A percentile compares a stretch with the other conserved stretches of the same genome.
These are phyloP conservation scores for Polyergus mexicanus DNA, from an alignment of 1,140 invertebrate species.

Conservation along the genomic window DNA sequence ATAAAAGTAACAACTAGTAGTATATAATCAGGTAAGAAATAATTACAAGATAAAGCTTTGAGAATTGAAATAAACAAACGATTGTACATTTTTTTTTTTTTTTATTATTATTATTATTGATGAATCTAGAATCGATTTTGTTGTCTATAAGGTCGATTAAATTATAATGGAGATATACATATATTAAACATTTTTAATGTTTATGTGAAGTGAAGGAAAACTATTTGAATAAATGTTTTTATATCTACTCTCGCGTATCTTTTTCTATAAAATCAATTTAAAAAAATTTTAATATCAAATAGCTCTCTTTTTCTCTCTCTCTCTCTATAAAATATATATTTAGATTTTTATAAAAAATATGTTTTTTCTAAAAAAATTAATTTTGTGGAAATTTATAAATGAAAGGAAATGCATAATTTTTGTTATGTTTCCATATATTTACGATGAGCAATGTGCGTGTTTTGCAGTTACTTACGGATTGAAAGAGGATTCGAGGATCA, in stretches of 20 bases:
- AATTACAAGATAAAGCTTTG: background rate
- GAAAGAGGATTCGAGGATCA: background rate
- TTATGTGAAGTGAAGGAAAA: conserved; percentile 1
- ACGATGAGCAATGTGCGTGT: background rate
- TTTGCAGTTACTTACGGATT: background rate
- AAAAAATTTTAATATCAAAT: too few relatives aligned
- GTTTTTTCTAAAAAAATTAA: background rate
- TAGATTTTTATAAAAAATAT: too few relatives aligned
- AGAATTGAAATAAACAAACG: background rate
- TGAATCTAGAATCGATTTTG: background rate
- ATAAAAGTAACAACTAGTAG: background rate
- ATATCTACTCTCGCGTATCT: background rate
- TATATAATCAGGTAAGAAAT: background rate
- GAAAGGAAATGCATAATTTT: background rate
- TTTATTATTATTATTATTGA: too few relatives aligned
- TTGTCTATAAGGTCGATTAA: background rate
- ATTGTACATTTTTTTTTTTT: background rate
- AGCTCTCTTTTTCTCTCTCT: too few relatives aligned
- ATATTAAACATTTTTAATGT: background rate
- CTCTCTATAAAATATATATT: too few relatives aligned
- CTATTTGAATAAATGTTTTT: background rate
- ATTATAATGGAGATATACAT: background rate
- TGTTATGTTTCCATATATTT: background rate
- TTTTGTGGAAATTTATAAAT: background rate
- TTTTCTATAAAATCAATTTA: background rate